A percentile compares a stretch with the other conserved stretches of the same genome.
These are phyloP conservation scores for Pachycephus smyrnensis DNA, from an alignment of 2,888 invertebrate species.

Conservation along the genomic window DNA sequence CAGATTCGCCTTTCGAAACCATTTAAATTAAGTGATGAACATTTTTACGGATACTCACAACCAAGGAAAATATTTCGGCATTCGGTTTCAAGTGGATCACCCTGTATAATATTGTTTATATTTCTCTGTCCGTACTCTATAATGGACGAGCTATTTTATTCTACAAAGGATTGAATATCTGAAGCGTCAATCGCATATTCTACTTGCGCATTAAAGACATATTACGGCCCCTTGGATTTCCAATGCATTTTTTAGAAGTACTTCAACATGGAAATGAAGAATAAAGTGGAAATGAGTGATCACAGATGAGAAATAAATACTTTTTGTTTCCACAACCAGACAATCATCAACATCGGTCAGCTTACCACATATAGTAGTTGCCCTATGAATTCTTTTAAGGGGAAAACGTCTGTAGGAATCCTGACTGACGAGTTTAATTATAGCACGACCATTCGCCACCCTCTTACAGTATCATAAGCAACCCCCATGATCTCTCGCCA, in stretches of 20 bases:
- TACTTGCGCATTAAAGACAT: too few species aligned
- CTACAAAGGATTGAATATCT: too few species aligned
- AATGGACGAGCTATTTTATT: too few species aligned
- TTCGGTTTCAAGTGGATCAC: background rate
- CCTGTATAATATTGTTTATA: background rate
- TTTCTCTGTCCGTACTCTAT: background rate
- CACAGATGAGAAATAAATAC: background rate
- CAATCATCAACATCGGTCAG: background rate
- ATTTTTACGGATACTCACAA: background rate
- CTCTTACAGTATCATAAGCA: background rate
- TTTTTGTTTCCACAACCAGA: background rate
- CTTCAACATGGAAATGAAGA: background rate
- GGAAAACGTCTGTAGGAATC: conserved; percentile 20
- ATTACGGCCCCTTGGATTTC: background rate
- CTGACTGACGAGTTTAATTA: conserved; percentile 33
- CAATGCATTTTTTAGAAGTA: background rate
- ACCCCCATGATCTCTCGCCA: background rate
- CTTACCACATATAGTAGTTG: background rate
- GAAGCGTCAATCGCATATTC: too few species aligned
- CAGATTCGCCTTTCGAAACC: too few species aligned
- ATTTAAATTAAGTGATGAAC: too few species aligned
- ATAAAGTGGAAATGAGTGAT: background rate
- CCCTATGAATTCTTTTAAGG: background rate
- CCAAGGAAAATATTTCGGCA: background rate
- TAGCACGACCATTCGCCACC: conserved; percentile 17